Base-by-base conservation (phyloP, 2,888 invertebrate species). In the Plebejus melissa region DNA sequence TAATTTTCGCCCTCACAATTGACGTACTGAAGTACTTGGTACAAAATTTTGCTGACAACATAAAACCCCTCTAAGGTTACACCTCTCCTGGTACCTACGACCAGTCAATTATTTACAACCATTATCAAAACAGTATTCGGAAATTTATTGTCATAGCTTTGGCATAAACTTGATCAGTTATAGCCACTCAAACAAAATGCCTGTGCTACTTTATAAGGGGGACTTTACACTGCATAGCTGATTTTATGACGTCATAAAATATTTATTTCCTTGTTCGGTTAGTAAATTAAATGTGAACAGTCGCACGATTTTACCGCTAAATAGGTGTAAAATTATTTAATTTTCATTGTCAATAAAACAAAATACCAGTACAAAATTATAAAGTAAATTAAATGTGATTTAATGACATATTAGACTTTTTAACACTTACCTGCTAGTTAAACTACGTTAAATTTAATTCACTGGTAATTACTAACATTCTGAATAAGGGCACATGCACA, bases 111-210 rank as follows among this genome's bases (percentile, higher is more conserved):
- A 65, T 65, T 65, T 36, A 36, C 32, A 36, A 65, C 36, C 16
- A 65, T 65, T 65, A 65, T 65, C 60, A 65, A 65, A 65, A 65
- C 65, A 65, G 65, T 65, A 65, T 65, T 65, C 32, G 65, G 65
- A 65, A 36, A 36, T 65, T 71, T 71, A 41, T 41, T 71, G 22
- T 28, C 46, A 41, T 71, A 11, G 46, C 11, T 28, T 13, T 46
- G 46, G 9, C 50, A 71, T 41, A 71, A 46, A 71, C 50, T 28
- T 46, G 22, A 46, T 71, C 65, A 13, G 71, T 71, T 71, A 41
- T 41, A n/a, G 71, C 46, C 71, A 71, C 71, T 71, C 22, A 71
- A 41, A 71, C 71, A 41, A 71, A 71, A 71, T 41, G 71, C 28
- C 11, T n/a, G 71, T n/a, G 71, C 71, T 50, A 46, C 71, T n/a